Base-by-base conservation (phyloP, 2,797 vertebrate species). In the Sphenopsis melanotis region DNA sequence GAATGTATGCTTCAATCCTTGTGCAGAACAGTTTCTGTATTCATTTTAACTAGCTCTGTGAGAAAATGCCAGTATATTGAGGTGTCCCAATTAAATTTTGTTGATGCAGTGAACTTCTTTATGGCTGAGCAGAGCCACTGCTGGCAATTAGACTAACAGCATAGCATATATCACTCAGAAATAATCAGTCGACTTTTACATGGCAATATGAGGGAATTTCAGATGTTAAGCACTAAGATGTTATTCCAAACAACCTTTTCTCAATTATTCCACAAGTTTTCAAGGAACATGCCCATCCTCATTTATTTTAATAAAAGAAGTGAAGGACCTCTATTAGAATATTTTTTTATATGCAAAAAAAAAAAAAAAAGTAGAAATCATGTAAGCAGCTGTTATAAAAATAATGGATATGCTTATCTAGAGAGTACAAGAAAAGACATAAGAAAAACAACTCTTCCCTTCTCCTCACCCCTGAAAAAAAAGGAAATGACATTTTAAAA, bases 51-150 rank as follows among this genome's bases (percentile, higher is more conserved):
- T 83, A 89, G 50, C 57, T 95, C 78, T 95, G 89, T 55, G 81
- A 83, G 91, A 90, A 93, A 85, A 96, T 96, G 46, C 57, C 83
- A 87, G 71, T 87, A 46, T 71, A 83, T 82, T 95, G 89, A 95
- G 76, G 94, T 93, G 37, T 44, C 83, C 89, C 92, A 97, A 97
- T 98, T 97, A 97, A 96, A 96, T 93, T 97, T 79, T 96, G 85
- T 91, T 95, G 93, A 96, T 96, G 91, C 79, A 49, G 47, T 59
- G 83, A 94, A 95, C 85, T 95, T 93, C 86, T 90, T 93, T 92
- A 91, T 86, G 79, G 87, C 87, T 88, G 79, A 96, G 72, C 79
- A 95, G 81, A 79, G 79, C 72, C 79, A 87, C 69, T 90, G 72
- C 76, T 85, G 41, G 89, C 79, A 95, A 93, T 95, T 95, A 95